Conservation (phyloP, 2,113 vertebrate genomes). For the Rhea pennata region DNA sequence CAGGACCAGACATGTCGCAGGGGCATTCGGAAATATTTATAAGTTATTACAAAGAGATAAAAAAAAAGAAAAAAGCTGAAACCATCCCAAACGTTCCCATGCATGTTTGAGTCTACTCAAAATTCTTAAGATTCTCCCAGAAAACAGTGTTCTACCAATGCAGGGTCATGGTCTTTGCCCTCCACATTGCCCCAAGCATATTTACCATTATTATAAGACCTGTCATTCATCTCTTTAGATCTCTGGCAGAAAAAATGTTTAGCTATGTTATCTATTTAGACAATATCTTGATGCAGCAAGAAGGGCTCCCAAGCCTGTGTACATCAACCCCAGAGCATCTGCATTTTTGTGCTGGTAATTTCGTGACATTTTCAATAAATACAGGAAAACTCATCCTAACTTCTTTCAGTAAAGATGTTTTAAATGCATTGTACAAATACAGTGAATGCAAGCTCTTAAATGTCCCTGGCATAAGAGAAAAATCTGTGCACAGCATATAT, state of each 20-base stretch:
- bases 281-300: slow-evolving; percentile 49
- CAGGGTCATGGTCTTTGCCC: slow-evolving; percentile 68
- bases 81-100: slow-evolving; percentile 60
- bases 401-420: neutral
- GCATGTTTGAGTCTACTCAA: slow-evolving; percentile 56
- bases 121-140: slow-evolving; percentile 67
- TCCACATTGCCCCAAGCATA: slow-evolving; percentile 63
- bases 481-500: neutral
- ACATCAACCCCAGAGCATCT: slow-evolving; percentile 15
- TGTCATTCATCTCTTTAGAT: slow-evolving; percentile 70
- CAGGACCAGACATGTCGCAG: neutral
- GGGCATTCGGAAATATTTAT: slow-evolving; percentile 49
- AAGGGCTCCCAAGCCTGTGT: slow-evolving; percentile 2
- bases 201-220: slow-evolving; percentile 72
- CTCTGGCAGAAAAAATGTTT: slow-evolving; percentile 50
- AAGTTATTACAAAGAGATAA: slow-evolving; percentile 53
- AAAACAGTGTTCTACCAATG: slow-evolving; percentile 55
- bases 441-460: neutral
- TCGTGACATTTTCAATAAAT: neutral
- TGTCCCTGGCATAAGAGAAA: neutral
- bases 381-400: neutral
- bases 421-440: neutral
- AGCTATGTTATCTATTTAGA: slow-evolving; percentile 56
- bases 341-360: neutral
- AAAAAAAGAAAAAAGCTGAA: slow-evolving; percentile 45